Evolutionary conservation across 2,113 vertebrate genomes (phyloP), one percentile per base, ranked within the genome.

Genomic region (Misgurnus mizolepis): DNA sequence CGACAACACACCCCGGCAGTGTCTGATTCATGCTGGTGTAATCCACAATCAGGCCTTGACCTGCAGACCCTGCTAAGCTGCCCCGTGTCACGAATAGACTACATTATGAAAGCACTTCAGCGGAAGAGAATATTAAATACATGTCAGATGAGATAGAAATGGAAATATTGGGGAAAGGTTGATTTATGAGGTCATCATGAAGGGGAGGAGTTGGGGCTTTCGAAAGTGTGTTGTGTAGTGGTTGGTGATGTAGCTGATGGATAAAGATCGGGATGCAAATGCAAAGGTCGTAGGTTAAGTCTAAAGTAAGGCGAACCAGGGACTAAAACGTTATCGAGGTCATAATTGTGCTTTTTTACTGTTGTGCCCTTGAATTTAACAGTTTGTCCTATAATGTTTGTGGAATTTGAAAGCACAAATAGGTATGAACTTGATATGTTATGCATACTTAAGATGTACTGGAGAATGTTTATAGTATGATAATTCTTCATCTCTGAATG

Each of bases 21-120:
- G 80, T 87, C 86, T 90, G 88, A 93, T 89, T 88, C 87, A 91
- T 90, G 82, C 76, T 85, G 85, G 68, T 91, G 87, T 91, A 82
- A 91, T 90, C 88, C 89, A 85, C 86, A 78, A 73, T 53, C 73
- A 74, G 85, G 78, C 90, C 90, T 91, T 92, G 91, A 90, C 86
- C 86, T 76, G 67, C n/a, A 53, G 67, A 81, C 84, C 82, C 86
- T 81, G 76, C 80, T 67, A 43, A 76, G 53, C 78, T 79, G 81
- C 53, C 85, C 50, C 76, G 9, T 76, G 80, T 85, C 86, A 79
- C 27, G 45, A 65, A 78, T 74, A 69, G 27, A 56, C 67, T 17
- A 27, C 15, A 58, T 66, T 80, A 71, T 76, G 3, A 67, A 55
- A 65, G 15, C 39, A 65, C 56, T 15, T 64, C 18, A 27, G 34